Evolutionary conservation across 64 coral and sea anemone genomes (phyloP).

Genomic region (Cladopsammia gracilis): DNA sequence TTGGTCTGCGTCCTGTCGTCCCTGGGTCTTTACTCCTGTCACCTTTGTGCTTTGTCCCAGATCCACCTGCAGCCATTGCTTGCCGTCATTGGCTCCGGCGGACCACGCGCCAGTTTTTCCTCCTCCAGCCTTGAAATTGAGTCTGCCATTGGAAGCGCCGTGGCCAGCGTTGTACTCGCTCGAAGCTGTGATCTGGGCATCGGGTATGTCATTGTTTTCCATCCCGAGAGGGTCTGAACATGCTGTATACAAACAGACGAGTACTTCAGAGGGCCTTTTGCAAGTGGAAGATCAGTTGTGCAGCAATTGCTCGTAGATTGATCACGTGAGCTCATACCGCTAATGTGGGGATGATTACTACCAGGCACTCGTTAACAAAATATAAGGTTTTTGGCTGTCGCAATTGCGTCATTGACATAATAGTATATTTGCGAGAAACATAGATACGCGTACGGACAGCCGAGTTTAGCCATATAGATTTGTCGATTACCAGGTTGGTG

Average conservation of each 20-base stretch:
- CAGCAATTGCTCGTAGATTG: no score
- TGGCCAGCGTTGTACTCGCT: not conserved
- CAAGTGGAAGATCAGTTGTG: no score
- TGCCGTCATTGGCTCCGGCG: not conserved
- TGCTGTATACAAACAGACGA: not conserved
- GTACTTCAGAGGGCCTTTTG: no score
- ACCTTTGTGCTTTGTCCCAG: not conserved
- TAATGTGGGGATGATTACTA: no score
- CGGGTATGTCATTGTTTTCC: not conserved
- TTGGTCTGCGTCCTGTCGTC: not conserved
- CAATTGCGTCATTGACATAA: no score
- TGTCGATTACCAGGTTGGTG: no score
- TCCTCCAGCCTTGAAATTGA: not conserved
- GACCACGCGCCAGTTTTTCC: conserved; percentile 21
- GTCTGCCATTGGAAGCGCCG: conserved; percentile 33
- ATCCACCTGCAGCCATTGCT: conserved; percentile 8
- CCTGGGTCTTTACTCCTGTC: not conserved
- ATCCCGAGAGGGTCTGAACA: not conserved
- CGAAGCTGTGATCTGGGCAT: conserved; percentile 5
- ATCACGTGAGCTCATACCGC: no score
- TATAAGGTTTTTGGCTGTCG: no score
- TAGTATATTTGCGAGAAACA: no score
- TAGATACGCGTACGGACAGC: no score
- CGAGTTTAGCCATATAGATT: no score
- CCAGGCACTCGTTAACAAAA: no score